Conservation (phyloP, 2,113 vertebrate genomes). For the Alligator sinensis region DNA sequence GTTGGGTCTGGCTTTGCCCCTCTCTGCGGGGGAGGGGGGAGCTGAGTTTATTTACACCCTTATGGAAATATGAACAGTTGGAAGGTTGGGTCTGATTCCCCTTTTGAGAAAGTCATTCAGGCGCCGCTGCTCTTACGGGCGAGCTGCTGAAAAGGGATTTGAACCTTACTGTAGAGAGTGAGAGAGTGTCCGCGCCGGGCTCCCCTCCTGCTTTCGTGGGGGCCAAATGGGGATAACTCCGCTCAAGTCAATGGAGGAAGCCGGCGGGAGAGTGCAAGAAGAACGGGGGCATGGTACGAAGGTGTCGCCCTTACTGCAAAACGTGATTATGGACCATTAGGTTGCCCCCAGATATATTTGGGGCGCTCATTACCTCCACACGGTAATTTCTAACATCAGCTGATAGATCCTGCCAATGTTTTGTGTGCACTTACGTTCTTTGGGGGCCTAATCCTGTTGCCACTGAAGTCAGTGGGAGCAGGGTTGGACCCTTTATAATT, state of each 20-base stretch:
- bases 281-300: background rate
- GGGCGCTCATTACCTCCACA: conserved; percentile 8
- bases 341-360: conserved; percentile 29
- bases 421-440: background rate
- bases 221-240: background rate
- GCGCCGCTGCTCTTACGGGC: background rate
- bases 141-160: background rate
- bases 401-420: background rate
- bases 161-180: too few relatives aligned
- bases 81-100: conserved; percentile 16
- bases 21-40: background rate
- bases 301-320: background rate
- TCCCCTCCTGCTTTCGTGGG: background rate
- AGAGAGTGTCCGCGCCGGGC: background rate
- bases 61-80: fast-evolving
- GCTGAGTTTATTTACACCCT: fast-evolving
- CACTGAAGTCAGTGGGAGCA: conserved; percentile 23
- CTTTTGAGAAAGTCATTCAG: background rate
- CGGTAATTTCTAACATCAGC: background rate
- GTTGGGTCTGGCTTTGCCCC: background rate
- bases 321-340: conserved; percentile 24
- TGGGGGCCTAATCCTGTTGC: conserved; percentile 10
- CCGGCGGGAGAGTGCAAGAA: background rate
- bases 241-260: background rate
- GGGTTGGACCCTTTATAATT: conserved; percentile 73